Conservation (phyloP, 2,888 invertebrate genomes). For the Lochmaea crataegi region DNA sequence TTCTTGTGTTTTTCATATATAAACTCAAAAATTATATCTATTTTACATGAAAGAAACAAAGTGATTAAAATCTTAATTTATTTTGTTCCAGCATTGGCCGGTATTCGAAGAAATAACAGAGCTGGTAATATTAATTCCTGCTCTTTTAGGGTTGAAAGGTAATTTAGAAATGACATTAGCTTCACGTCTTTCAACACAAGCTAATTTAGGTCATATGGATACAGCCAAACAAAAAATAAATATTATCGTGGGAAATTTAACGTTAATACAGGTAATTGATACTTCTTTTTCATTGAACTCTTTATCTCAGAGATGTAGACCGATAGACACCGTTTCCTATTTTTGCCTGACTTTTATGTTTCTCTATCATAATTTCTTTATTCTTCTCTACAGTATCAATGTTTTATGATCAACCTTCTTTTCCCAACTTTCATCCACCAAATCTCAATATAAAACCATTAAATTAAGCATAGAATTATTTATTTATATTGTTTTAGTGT, state of each 20-base stretch:
- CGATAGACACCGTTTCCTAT: background rate
- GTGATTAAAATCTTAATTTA: background rate
- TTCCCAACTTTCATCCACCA: no score
- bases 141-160: constrained; percentile 82
- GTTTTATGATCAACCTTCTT: no score
- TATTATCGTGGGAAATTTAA: constrained; percentile 80
- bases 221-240: constrained; percentile 72
- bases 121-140: constrained; percentile 80
- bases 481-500: constrained; percentile 64
- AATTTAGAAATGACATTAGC: constrained; percentile 88
- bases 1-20: no score
- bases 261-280: constrained; percentile 74
- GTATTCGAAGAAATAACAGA: constrained; percentile 78
- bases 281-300: constrained; percentile 7
- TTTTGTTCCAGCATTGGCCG: constrained; percentile 73
- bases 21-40: no score
- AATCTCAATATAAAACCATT: no score
- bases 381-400: no score
- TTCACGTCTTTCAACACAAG: constrained; percentile 81
- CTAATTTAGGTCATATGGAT: constrained; percentile 83
- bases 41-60: no score
- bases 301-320: constrained; percentile 1
- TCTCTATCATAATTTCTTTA: no score
- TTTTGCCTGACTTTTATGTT: no score
- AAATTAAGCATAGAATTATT: background rate